Conservation (phyloP, 2,113 vertebrate species). For the Pterocles gutturalis region DNA sequence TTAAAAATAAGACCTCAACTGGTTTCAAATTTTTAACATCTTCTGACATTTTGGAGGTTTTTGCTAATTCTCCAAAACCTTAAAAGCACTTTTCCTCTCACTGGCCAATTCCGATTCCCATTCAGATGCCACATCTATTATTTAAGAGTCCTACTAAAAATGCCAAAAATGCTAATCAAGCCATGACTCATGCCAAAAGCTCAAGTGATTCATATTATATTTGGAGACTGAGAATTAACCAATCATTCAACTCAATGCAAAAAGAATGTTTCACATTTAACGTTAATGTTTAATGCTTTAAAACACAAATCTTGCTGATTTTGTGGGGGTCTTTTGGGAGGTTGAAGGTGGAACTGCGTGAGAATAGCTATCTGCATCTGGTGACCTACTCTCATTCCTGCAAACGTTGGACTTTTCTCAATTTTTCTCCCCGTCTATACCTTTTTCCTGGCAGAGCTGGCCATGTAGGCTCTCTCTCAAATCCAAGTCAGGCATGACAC, state of each 20-base stretch:
- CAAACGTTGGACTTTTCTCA: not conserved
- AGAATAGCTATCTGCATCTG: not conserved
- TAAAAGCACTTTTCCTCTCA: not conserved
- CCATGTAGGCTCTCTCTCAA: not conserved
- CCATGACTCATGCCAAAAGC: not conserved
- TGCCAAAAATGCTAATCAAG: constrained; percentile 42
- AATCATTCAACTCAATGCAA: not conserved
- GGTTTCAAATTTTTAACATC: constrained; percentile 17
- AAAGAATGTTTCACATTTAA: not conserved
- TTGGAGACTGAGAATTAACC: constrained; percentile 16
- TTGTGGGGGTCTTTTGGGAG: not conserved
- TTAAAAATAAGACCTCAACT: constrained; percentile 32
- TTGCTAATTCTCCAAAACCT: constrained; percentile 40
- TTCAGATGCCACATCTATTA: constrained; percentile 55
- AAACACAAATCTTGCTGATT: not conserved
- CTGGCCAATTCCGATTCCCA: constrained; percentile 35
- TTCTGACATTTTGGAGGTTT: constrained; percentile 49
- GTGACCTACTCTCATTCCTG: not conserved
- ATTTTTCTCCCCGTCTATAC: rapidly evolving
- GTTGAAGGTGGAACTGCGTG: not conserved
- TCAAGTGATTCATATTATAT: not conserved
- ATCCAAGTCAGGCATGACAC: not conserved
- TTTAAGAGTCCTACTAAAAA: constrained; percentile 30
- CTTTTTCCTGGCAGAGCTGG: not conserved
- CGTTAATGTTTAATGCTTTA: not conserved